These are phyloP conservation scores for Chloropsis cyanopogon DNA, from an alignment of 2,113 vertebrate genomes.

Conservation along the genomic window DNA sequence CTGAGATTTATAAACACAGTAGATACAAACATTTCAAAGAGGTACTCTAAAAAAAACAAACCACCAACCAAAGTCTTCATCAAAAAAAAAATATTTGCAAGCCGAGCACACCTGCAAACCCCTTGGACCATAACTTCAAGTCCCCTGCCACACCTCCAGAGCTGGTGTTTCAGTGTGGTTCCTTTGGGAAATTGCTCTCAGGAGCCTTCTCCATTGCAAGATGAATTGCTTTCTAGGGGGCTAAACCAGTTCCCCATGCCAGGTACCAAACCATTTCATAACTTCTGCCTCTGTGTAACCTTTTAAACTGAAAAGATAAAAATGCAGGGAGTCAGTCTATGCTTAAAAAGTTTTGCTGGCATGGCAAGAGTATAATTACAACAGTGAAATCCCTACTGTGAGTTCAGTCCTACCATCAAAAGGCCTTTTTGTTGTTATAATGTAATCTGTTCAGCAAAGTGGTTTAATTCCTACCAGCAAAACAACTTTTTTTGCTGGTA, in stretches of 20 bases:
- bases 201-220: background rate
- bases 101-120: background rate
- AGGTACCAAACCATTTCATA: background rate
- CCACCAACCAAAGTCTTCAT: background rate
- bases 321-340: background rate
- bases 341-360: constrained; percentile 17
- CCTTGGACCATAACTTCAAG: background rate
- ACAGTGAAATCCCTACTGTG: constrained; percentile 21
- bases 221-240: background rate
- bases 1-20: background rate
- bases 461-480: constrained; percentile 46
- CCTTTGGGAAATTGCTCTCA: background rate
- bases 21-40: background rate
- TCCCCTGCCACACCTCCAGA: background rate
- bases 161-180: background rate
- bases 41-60: background rate
- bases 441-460: constrained; percentile 21
- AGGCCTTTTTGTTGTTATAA: constrained; percentile 42
- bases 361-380: background rate
- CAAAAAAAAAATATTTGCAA: background rate
- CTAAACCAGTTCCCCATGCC: background rate
- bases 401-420: constrained; percentile 47
- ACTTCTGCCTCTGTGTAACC: background rate
- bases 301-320: constrained; percentile 32
- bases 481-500: constrained; percentile 35